Base-by-base conservation (phyloP, 2,888 invertebrate species). In the Lasius platythorax region DNA sequence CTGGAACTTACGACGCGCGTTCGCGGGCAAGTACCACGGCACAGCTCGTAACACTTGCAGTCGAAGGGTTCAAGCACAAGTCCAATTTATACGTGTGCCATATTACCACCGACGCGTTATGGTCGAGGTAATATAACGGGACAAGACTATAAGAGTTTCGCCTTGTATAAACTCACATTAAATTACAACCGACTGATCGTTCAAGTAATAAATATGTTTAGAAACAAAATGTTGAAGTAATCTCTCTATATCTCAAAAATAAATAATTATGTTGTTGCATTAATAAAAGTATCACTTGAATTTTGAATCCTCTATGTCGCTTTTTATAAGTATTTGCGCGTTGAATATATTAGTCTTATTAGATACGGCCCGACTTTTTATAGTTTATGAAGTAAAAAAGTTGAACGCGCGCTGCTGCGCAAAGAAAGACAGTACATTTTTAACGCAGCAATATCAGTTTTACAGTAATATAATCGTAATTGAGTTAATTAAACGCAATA, bases 31-130 rank as follows among this genome's bases (percentile, higher is more conserved):
- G 82, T 82, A 89, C 66, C 30, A 79, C 58, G 56, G 82, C 50
- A 83, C 75, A 56, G 83, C 86, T 90, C 86, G 90, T 90, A 90
- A 90, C 90, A 90, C 87, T 90, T 90, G 90, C 88, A 87, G 66
- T 75, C 88, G 87, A 89, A 88, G 88, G 88, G 83, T 90, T 90
- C 85, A 87, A 90, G 85, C 90, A 87, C 84, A 82, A n/a, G 86
- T 87, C 86, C 63, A 91, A 90, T 90, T 90, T 90, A 90, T 89
- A 90, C 82, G 82, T 78, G 84, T 83, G 58, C 88, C 85, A 85
- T 88, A 87, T 91, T 90, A 89, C 68, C 64, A 43, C 53, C 85
- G 79, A 82, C 87, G 82, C 23, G 12, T 87, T 89, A 88, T 86
- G 40, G 85, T 82, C 75, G n/a, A 66, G 70, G 43, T 87, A 78